A percentile compares a stretch with the other conserved stretches of the same genome.
Conservation (phyloP, 1,140 invertebrate genomes). For the Cyphomyrmex costatus region DNA sequence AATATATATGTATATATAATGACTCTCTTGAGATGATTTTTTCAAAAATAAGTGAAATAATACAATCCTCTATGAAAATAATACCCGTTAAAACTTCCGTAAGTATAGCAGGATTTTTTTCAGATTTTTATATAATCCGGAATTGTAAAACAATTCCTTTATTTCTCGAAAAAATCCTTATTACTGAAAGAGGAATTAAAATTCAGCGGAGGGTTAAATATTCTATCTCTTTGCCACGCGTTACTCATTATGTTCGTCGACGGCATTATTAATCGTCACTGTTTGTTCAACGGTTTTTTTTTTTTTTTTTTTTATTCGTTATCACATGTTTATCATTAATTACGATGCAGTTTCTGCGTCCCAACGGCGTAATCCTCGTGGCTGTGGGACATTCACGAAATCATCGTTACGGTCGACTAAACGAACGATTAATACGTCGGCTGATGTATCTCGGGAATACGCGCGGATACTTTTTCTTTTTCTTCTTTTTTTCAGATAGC, state of each 20-base stretch:
- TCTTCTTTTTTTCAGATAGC: constrained; percentile 36
- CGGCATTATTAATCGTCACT: constrained; percentile 12
- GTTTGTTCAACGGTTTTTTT: not conserved
- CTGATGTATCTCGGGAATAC: not conserved
- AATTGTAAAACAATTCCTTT: too few relatives aligned
- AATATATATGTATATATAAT: too few relatives aligned
- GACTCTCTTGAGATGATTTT: too few relatives aligned
- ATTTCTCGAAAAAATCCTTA: too few relatives aligned
- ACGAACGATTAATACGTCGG: not conserved
- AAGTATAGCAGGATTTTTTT: too few relatives aligned
- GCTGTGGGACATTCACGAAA: not conserved
- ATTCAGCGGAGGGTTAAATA: not conserved
- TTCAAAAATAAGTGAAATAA: too few relatives aligned
- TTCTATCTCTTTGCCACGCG: not conserved
- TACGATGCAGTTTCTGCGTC: not conserved
- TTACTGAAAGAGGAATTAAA: too few relatives aligned
- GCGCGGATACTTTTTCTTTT: too few relatives aligned
- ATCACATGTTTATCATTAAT: not conserved
- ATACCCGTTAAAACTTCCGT: too few relatives aligned
- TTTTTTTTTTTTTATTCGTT: not conserved
- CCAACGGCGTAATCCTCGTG: not conserved
- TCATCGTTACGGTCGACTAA: not conserved
- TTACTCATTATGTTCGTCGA: not conserved
- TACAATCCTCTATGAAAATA: too few relatives aligned
- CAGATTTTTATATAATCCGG: too few relatives aligned